Evolutionary conservation across 37 sponge, comb jelly and placozoan species (phyloP).

Genomic region (Mnemiopsis leidyi): DNA sequence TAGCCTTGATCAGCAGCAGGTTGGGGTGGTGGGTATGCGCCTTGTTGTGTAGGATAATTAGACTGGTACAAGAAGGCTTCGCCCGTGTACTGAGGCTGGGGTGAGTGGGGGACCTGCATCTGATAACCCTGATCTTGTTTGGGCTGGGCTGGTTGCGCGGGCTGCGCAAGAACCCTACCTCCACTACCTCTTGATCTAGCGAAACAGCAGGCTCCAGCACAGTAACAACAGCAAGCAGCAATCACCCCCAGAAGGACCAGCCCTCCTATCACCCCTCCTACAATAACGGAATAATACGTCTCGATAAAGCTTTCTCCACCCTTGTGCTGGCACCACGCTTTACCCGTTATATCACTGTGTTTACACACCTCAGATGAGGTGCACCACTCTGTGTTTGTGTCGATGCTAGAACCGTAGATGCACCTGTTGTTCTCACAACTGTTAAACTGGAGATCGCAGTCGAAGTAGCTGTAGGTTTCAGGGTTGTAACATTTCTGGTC

Average conservation of each 20-base stretch:
- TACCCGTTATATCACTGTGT: neutral
- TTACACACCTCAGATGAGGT: neutral
- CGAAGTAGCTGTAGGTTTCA: neutral
- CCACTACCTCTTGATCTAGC: neutral
- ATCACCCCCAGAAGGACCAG: neutral
- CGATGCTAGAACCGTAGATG: neutral
- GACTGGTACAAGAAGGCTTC: neutral
- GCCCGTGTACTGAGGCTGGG: neutral
- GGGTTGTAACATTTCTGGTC: neutral
- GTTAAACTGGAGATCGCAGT: neutral
- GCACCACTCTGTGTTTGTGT: neutral
- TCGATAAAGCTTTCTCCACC: neutral
- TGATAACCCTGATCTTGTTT: neutral
- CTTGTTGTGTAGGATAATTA: neutral
- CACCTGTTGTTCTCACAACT: neutral
- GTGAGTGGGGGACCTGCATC: neutral
- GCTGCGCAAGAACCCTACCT: neutral
- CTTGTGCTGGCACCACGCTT: neutral
- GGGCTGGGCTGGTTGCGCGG: neutral
- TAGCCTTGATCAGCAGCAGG: neutral
- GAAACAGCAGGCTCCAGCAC: neutral
- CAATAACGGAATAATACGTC: neutral
- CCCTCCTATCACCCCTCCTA: neutral
- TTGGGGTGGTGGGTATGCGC: neutral
- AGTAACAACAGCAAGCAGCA: neutral